phyloP scores from a whole-genome alignment of 2,113 vertebrate species.

The Bothrops jararaca region DNA sequence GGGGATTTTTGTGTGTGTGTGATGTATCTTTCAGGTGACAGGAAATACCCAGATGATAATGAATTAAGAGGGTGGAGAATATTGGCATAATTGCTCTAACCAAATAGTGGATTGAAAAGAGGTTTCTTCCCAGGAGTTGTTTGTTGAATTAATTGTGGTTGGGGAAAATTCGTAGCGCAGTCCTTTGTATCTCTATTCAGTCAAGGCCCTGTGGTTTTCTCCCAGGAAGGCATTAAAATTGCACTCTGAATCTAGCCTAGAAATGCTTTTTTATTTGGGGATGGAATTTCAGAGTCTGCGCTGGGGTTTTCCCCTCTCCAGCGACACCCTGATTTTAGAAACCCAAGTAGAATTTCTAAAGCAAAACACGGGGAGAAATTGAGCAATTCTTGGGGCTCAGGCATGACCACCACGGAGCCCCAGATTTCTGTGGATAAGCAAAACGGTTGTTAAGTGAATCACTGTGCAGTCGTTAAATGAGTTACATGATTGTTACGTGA shows the following conservation, averaged over 20 bases:
- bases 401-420: no score
- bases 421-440: background rate
- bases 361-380: background rate
- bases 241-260: background rate
- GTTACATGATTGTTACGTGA: no score
- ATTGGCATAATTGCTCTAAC: background rate
- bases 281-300: background rate
- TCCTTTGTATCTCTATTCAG: background rate
- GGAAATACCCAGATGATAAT: background rate
- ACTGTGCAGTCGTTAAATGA: no score
- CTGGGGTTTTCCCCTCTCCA: background rate
- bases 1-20: background rate
- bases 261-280: background rate
- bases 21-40: background rate
- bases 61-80: background rate
- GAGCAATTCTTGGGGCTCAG: background rate
- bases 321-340: background rate
- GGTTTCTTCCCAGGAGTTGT: background rate
- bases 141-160: background rate
- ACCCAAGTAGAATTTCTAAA: background rate
- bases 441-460: background rate
- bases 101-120: background rate
- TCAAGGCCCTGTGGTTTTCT: background rate
- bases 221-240: background rate
- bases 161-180: background rate